A percentile compares a stretch with the other conserved stretches of the same genome.
Evolutionary conservation across 2,113 vertebrate genomes (phyloP).

Genomic region (Triplophysa rosa): DNA sequence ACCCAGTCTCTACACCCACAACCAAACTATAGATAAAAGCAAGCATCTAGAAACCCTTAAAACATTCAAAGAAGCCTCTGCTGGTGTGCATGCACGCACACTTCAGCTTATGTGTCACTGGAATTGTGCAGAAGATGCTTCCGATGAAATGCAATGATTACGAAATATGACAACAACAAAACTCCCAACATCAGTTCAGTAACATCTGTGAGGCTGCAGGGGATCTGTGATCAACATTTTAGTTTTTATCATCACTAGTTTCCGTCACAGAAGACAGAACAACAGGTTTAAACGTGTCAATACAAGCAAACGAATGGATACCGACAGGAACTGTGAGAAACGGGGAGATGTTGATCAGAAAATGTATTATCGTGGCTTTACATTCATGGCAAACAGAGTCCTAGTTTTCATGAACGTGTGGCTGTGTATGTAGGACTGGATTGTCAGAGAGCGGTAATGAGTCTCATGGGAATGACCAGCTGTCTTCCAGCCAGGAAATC

Average conservation of each 20-base stretch:
- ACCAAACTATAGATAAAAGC: conserved; percentile 24
- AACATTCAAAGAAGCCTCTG: background rate
- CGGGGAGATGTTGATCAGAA: background rate
- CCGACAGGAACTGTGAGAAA: background rate
- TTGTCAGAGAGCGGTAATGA: conserved; percentile 51
- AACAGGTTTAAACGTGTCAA: background rate
- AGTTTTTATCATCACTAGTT: background rate
- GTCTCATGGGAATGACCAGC: conserved; percentile 47
- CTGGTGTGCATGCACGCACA: background rate
- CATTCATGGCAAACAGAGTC: conserved; percentile 30
- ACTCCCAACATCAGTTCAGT: background rate
- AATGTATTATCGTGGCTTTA: conserved; percentile 26
- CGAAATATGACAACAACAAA: too few species aligned
- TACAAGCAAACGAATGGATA: background rate
- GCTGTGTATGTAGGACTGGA: conserved; percentile 34
- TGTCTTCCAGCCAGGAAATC: conserved; percentile 54
- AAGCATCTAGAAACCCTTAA: background rate
- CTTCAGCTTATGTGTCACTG: background rate
- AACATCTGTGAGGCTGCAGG: conserved; percentile 5
- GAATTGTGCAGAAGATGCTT: background rate
- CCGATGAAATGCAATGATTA: background rate
- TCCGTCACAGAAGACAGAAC: background rate
- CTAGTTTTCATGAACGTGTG: conserved; percentile 29
- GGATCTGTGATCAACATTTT: background rate
- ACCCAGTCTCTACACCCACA: background rate